A percentile compares a stretch with the other conserved stretches of the same genome.
Conservation (phyloP, 2,113 vertebrate genomes). For the Pachyramphus minor region DNA sequence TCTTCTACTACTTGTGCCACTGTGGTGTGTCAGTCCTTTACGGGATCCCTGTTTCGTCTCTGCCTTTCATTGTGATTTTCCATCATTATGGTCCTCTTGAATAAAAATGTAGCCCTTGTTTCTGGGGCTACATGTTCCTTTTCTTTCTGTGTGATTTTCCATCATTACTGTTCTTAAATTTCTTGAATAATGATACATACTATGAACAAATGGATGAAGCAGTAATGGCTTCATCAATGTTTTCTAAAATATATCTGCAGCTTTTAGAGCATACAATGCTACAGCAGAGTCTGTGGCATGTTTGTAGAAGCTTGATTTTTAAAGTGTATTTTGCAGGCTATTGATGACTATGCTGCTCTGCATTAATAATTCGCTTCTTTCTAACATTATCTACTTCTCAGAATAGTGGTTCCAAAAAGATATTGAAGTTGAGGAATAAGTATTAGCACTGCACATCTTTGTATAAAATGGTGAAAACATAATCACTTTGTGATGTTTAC, state of each 20-base stretch:
- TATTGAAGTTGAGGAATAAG: background rate
- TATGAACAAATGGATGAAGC: constrained; percentile 78
- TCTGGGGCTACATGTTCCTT: constrained; percentile 78
- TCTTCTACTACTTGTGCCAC: constrained; percentile 70
- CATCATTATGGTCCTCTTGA: constrained; percentile 82
- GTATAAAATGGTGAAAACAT: background rate
- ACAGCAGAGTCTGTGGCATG: constrained; percentile 35
- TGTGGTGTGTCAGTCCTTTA: constrained; percentile 71
- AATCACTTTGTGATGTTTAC: background rate
- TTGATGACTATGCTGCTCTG: background rate
- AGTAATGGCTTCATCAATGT: constrained; percentile 77
- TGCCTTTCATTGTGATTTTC: constrained; percentile 81
- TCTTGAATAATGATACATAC: constrained; percentile 82
- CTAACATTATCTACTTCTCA: constrained; percentile 31
- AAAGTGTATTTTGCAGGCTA: constrained; percentile 57
- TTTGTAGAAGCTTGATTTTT: constrained; percentile 65
- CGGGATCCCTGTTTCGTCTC: constrained; percentile 73
- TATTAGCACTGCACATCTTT: background rate
- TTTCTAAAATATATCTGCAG: constrained; percentile 71
- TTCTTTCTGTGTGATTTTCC: constrained; percentile 82
- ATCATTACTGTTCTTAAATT: constrained; percentile 82
- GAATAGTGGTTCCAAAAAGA: background rate
- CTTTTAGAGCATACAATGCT: constrained; percentile 47
- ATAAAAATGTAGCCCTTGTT: constrained; percentile 83
- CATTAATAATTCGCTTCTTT: constrained; percentile 64